Conservation (phyloP, 2,797 vertebrate genomes). For the Florisuga fusca region DNA sequence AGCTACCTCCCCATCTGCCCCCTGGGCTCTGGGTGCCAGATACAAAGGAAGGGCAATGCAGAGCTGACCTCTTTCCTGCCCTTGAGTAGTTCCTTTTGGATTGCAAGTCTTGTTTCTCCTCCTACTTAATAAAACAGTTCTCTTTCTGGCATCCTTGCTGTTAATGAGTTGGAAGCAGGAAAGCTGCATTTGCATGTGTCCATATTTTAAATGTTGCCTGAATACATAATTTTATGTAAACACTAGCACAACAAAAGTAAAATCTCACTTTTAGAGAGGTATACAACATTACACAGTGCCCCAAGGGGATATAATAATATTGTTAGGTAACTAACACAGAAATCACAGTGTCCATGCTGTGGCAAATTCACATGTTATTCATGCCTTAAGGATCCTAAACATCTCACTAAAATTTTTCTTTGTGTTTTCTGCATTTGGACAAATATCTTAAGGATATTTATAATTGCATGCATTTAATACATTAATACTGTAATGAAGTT, state of each 20-base stretch:
- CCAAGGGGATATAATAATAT: neutral
- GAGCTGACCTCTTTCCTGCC: neutral
- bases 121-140: neutral
- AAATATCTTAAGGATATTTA: neutral
- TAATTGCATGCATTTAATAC: neutral
- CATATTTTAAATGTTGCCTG: fast-evolving
- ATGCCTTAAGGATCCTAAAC: neutral
- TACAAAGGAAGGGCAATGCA: no score
- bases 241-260: neutral
- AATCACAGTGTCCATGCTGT: neutral
- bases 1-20: fast-evolving
- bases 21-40: no score
- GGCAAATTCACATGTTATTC: neutral
- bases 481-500: neutral
- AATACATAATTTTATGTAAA: neutral
- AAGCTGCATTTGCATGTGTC: neutral
- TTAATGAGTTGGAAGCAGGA: neutral
- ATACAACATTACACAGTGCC: neutral
- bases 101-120: neutral
- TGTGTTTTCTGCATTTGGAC: neutral
- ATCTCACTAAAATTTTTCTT: neutral
- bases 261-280: neutral
- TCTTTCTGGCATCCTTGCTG: neutral
- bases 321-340: neutral
- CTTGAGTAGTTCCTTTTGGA: neutral